phyloP scores from a whole-genome alignment of 2,888 invertebrate species.

The Zygogramma bicolorata region DNA sequence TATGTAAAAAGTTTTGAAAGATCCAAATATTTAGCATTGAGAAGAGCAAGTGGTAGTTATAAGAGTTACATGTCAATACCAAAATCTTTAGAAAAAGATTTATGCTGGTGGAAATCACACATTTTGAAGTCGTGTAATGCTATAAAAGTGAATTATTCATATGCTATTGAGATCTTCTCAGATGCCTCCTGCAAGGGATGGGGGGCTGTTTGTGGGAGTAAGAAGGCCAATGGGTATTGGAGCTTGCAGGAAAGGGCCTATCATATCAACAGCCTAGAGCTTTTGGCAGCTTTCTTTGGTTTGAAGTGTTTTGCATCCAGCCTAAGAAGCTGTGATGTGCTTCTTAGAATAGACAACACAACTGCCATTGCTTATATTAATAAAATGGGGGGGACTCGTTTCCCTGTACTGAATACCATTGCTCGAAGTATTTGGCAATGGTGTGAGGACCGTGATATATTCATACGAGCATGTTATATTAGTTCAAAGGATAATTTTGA shows the following conservation, averaged over 20 bases:
- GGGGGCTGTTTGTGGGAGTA: constrained; percentile 23
- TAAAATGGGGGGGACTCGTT: constrained; percentile 33
- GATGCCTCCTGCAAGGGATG: constrained; percentile 33
- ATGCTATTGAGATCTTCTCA: constrained; percentile 37
- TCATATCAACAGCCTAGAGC: constrained; percentile 39
- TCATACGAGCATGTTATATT: constrained; percentile 30
- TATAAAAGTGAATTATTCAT: background rate
- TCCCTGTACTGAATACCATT: constrained; percentile 1
- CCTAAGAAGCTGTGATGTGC: constrained; percentile 22
- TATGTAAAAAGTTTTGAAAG: constrained; percentile 36
- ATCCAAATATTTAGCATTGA: constrained; percentile 35
- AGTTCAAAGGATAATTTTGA: constrained; percentile 19
- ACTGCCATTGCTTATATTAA: constrained; percentile 38
- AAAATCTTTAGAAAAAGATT: constrained; percentile 20
- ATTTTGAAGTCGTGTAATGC: background rate
- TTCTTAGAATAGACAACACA: constrained; percentile 37
- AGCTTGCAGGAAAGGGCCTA: constrained; percentile 27
- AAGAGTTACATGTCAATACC: constrained; percentile 29
- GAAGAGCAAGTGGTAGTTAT: constrained; percentile 16
- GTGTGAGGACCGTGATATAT: constrained; percentile 30
- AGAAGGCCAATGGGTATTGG: constrained; percentile 24
- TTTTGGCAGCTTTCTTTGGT: constrained; percentile 29
- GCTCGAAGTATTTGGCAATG: constrained; percentile 34
- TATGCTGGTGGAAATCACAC: constrained; percentile 40
- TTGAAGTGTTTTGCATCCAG: constrained; percentile 35